These are phyloP conservation scores for Microtus ochrogaster DNA, from an alignment of 2,113 vertebrate genomes.

Conservation along the genomic window DNA sequence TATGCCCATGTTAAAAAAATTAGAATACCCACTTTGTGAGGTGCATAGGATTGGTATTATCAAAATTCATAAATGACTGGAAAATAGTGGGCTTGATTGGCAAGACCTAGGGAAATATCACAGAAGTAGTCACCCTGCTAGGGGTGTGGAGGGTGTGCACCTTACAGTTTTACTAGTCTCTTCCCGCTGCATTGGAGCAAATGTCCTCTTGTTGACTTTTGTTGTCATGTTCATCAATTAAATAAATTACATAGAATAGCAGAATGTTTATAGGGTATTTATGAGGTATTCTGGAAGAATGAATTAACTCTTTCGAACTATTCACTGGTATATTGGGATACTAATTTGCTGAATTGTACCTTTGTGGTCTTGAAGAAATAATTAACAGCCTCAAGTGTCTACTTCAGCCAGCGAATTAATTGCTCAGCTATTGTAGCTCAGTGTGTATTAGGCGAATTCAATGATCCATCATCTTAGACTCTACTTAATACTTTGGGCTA, in stretches of 20 bases:
- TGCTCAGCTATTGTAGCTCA: conserved; percentile 47
- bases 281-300: background rate
- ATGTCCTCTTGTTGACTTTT: background rate
- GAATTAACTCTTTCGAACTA: conserved; percentile 59
- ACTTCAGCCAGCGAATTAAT: conserved; percentile 66
- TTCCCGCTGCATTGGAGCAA: fast-evolving
- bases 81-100: background rate
- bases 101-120: background rate
- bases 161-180: background rate
- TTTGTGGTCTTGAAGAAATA: conserved; percentile 64
- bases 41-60: background rate
- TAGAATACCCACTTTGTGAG: background rate
- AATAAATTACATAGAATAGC: background rate
- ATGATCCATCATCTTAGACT: conserved; percentile 54
- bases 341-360: conserved; percentile 62
- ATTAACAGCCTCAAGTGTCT: conserved; percentile 59
- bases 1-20: background rate
- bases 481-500: conserved; percentile 45
- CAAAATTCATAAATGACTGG: background rate
- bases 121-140: background rate
- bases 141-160: fast-evolving
- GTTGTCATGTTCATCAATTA: background rate
- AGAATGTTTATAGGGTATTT: background rate
- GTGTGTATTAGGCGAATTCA: conserved; percentile 58
- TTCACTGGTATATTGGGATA: background rate